A percentile compares a stretch with the other conserved stretches of the same genome.
Evolutionary conservation across 2,888 invertebrate species (phyloP).

Genomic region (Melanostoma mellinum): DNA sequence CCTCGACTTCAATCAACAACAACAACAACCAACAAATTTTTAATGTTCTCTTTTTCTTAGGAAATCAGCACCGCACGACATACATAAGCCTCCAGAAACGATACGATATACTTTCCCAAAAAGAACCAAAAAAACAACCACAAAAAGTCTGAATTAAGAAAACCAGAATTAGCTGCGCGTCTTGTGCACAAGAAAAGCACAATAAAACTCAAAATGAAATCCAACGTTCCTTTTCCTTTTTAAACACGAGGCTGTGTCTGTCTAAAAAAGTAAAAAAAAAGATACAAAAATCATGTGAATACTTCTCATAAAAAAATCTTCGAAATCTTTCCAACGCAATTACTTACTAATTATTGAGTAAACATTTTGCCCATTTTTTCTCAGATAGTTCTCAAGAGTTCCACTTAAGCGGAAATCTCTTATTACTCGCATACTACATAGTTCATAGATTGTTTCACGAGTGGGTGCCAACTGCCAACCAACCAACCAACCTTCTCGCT

Average conservation of each 20-base stretch:
- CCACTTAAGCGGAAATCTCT: no score
- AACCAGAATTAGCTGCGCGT: conserved; percentile 44
- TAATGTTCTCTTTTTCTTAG: background rate
- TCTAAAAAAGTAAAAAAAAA: background rate
- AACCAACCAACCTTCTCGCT: background rate
- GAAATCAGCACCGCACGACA: conserved; percentile 8
- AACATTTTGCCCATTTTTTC: no score
- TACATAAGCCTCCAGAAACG: conserved; percentile 33
- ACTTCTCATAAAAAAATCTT: background rate
- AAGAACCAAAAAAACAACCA: conserved; percentile 45
- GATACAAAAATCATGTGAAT: conserved; percentile 32
- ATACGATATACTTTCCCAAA: conserved; percentile 69
- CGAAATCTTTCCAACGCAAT: no score
- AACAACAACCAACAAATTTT: conserved; percentile 2
- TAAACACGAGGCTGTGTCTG: no score
- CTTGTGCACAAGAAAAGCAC: conserved; percentile 50
- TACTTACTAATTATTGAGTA: no score
- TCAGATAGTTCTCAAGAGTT: no score
- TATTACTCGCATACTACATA: no score
- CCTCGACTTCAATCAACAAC: conserved; percentile 44
- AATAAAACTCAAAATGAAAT: conserved; percentile 64
- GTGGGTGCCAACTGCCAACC: background rate
- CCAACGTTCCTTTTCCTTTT: conserved; percentile 26
- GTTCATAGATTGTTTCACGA: no score
- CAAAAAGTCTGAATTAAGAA: conserved; percentile 34